Evolutionary conservation across 2,113 vertebrate genomes (phyloP), one percentile per base, ranked within the genome.

Genomic region (Psammodynastes pulverulentus): DNA sequence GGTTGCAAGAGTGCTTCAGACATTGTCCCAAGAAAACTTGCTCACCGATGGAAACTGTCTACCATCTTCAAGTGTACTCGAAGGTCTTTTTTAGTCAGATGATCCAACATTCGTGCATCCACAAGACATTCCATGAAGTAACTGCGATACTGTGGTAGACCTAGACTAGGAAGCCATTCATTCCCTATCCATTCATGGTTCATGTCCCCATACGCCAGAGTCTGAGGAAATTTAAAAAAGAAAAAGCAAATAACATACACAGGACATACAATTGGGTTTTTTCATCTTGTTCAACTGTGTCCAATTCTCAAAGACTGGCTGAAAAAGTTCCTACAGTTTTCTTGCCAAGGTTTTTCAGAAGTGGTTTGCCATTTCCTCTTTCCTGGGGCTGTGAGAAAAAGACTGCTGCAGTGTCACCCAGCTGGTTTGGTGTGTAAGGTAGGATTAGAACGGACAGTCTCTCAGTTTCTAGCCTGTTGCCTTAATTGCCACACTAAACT

Each of bases 181-280:
- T 99, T 99, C n/a, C 99, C 99, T 46, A 99, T 99, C 99, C 99
- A 99, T 93, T 99, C 99, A 0, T 99, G 99, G 95, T 99, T 99
- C 99, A 99, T 99, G 96, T 99, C 99, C 52, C 99, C 99, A 1
- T 99, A 99, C 21, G 98, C 99, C 96, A 99, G 94, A 0, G 99
- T 99, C 99, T 99, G 95, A 7, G 19, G 91, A 93, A 93, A 94
- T 15, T 79, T 43, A 3, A 79, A 79, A 79, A 79, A 79, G 34
- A 79, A 79, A 93, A 88, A 94, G 0, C n/a, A 92, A 91, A 43
- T 88, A 91, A 85, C 39, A 79, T 79, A 43, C 17, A 79, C 72
- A 43, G 7, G 17, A 43, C 34, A 43, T 43, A 9, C 89, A 67
- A 34, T 17, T 67, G n/a, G 12, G 5, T 34, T 67, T 34, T 34